phyloP scores from a whole-genome alignment of 2,113 vertebrate genomes.

The Ochotona princeps region DNA sequence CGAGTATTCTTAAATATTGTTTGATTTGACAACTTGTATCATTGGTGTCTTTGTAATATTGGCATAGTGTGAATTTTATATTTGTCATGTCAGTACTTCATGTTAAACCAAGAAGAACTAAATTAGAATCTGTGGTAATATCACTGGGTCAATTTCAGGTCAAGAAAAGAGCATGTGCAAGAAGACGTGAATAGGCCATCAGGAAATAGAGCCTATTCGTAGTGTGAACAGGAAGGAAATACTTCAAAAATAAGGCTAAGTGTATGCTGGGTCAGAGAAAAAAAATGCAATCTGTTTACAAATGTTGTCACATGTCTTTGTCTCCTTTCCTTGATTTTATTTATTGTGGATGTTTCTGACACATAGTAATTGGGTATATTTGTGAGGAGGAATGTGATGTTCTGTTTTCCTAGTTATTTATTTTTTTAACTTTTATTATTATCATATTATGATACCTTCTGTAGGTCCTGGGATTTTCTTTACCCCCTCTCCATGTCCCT shows the following conservation, averaged over 20 bases:
- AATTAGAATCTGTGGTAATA: not conserved
- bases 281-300: not conserved
- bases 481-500: too few relatives aligned
- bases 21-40: not conserved
- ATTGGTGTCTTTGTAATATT: not conserved
- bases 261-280: not conserved
- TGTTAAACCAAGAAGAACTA: not conserved
- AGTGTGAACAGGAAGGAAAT: not conserved
- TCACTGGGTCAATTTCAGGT: not conserved
- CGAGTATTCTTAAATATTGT: not conserved
- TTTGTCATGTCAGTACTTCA: slow-evolving; percentile 5
- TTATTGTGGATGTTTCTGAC: not conserved
- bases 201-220: not conserved
- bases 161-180: not conserved
- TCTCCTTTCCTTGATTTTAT: not conserved
- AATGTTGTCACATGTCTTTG: not conserved
- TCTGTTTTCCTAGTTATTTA: too few relatives aligned
- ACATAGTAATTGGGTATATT: too few relatives aligned
- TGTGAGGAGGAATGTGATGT: too few relatives aligned
- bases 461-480: too few relatives aligned
- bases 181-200: not conserved
- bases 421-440: too few relatives aligned
- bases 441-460: too few relatives aligned
- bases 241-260: not conserved
- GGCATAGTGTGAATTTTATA: not conserved